A percentile compares a stretch with the other conserved stretches of the same genome.
phyloP scores from a whole-genome alignment of 2,113 vertebrate genomes.

The Tor tambroides region DNA sequence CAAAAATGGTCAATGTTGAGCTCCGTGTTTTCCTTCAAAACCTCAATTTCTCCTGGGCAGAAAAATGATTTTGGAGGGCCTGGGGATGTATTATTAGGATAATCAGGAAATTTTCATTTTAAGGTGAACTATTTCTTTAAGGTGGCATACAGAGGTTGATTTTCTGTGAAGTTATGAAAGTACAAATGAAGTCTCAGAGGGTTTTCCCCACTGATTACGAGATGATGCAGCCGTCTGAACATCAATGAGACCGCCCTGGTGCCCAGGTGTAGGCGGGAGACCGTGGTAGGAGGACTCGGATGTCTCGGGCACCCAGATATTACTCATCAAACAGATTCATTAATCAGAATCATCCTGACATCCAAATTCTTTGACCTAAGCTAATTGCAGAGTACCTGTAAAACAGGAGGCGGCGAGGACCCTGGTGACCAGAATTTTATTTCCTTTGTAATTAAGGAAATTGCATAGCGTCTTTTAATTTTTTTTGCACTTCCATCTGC shows the following conservation, averaged over 20 bases:
- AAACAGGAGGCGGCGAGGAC: slow-evolving; percentile 28
- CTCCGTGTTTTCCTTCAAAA: background rate
- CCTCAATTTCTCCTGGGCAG: background rate
- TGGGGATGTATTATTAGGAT: background rate
- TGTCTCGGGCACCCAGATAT: slow-evolving; percentile 36
- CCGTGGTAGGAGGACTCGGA: slow-evolving; percentile 29
- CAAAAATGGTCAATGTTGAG: background rate
- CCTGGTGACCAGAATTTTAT: slow-evolving; percentile 9
- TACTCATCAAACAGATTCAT: slow-evolving; percentile 24
- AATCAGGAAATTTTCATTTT: background rate
- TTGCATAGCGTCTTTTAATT: background rate
- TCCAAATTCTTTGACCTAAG: slow-evolving; percentile 35
- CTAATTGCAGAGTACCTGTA: slow-evolving; percentile 43
- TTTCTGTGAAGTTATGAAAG: slow-evolving; percentile 2
- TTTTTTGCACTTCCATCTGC: slow-evolving; percentile 18
- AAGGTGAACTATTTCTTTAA: background rate
- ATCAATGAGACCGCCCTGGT: slow-evolving; percentile 26
- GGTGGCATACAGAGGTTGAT: background rate
- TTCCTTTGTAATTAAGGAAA: slow-evolving; percentile 45
- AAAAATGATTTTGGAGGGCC: background rate
- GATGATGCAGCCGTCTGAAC: slow-evolving; percentile 41
- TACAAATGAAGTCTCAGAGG: background rate
- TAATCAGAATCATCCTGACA: slow-evolving; percentile 30
- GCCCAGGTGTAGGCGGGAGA: slow-evolving; percentile 27
- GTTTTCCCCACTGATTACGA: slow-evolving; percentile 34